Conservation (phyloP, 2,113 vertebrate species). For the Loxodonta africana region DNA sequence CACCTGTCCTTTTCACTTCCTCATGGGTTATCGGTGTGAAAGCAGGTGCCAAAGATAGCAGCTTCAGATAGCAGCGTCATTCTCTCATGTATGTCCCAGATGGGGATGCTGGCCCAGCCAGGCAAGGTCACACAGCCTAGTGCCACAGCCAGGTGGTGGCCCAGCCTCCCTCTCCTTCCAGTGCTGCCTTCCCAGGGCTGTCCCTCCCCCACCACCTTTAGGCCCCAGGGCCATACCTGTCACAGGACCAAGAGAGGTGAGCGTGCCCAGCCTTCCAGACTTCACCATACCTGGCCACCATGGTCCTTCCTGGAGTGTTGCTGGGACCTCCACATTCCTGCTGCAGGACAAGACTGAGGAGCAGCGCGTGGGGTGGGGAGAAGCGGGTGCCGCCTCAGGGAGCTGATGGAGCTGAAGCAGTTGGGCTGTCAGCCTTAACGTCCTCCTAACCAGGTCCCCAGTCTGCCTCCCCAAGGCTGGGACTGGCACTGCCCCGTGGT, state of each 20-base stretch:
- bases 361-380: too few species aligned
- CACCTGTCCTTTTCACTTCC: too few species aligned
- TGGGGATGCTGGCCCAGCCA: neutral
- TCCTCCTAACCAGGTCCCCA: too few species aligned
- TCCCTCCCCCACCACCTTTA: rapidly evolving
- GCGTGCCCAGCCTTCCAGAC: neutral
- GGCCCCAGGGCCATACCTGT: neutral
- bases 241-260: neutral
- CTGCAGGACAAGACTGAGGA: neutral
- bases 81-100: neutral
- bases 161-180: neutral
- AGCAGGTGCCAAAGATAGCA: too few species aligned
- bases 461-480: neutral
- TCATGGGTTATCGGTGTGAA: neutral
- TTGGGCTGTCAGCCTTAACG: neutral
- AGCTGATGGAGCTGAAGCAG: neutral
- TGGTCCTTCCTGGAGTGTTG: rapidly evolving
- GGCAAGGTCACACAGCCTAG: neutral
- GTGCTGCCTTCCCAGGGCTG: neutral
- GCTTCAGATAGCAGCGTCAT: too few species aligned
- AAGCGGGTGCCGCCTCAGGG: too few species aligned
- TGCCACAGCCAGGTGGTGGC: neutral
- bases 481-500: neutral
- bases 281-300: neutral
- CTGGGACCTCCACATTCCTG: too few species aligned